A percentile compares a stretch with the other conserved stretches of the same genome.
phyloP scores from a whole-genome alignment of 2,113 vertebrate genomes.

The Australoheros scitulus region DNA sequence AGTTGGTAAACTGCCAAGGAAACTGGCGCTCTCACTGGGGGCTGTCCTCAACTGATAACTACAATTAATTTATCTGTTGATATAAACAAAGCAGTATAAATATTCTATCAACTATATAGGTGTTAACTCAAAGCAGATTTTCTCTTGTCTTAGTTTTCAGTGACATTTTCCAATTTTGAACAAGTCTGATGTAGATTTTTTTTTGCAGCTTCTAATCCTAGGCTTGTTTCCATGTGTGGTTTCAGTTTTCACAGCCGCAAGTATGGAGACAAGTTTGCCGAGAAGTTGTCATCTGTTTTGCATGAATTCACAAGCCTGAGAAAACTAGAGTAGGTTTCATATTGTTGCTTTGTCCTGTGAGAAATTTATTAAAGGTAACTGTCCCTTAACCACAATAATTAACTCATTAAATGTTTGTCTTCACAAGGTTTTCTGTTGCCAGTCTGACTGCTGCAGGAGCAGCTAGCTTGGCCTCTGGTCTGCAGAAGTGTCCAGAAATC shows the following conservation, averaged over 20 bases:
- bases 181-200: neutral
- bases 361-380: neutral
- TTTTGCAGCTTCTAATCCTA: neutral
- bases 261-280: conserved; percentile 85
- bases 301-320: conserved; percentile 77
- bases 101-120: neutral
- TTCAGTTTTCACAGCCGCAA: conserved; percentile 88
- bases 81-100: neutral
- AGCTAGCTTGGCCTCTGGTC: conserved; percentile 74
- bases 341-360: neutral
- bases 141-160: neutral
- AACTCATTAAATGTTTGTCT: neutral
- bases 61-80: neutral
- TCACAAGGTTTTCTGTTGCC: conserved; percentile 80
- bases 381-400: neutral
- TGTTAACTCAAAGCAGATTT: neutral
- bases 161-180: neutral
- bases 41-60: neutral
- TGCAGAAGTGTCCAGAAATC: conserved; percentile 79
- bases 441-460: conserved; percentile 81
- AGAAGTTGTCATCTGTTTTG: conserved; percentile 83
- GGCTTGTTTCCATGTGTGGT: neutral
- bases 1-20: neutral
- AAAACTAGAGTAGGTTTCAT: conserved; percentile 84
- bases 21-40: neutral